These are phyloP conservation scores for Pinna nobilis DNA, from an alignment of 1,140 invertebrate species.

Conservation along the genomic window DNA sequence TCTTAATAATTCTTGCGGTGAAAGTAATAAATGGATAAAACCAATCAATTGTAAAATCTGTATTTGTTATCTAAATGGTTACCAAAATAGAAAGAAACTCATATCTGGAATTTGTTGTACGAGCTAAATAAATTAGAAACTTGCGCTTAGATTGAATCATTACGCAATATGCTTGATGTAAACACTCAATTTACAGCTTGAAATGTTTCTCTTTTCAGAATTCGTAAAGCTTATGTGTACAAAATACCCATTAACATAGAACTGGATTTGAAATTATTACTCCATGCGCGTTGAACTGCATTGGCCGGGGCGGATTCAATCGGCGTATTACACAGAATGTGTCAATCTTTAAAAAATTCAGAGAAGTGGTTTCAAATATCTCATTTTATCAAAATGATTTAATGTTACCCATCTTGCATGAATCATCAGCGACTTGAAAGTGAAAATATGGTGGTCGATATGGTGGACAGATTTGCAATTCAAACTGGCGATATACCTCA, in stretches of 20 bases:
- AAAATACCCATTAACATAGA: constrained; percentile 47
- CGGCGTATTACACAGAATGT: too few relatives aligned
- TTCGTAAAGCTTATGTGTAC: constrained; percentile 57
- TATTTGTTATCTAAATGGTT: neutral
- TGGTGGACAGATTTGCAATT: too few relatives aligned
- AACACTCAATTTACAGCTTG: neutral
- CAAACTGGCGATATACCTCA: too few relatives aligned
- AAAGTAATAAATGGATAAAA: neutral
- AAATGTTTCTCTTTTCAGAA: constrained; percentile 43
- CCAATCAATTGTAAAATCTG: neutral
- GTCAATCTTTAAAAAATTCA: too few relatives aligned
- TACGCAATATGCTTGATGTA: neutral
- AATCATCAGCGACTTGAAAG: too few relatives aligned
- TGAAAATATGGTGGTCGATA: too few relatives aligned
- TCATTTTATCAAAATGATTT: too few relatives aligned
- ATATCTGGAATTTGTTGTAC: neutral
- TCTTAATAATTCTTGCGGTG: neutral
- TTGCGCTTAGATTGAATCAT: neutral
- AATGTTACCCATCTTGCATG: too few relatives aligned
- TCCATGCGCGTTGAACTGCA: too few relatives aligned
- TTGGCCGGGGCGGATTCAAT: too few relatives aligned
- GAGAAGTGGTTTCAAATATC: too few relatives aligned
- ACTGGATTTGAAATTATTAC: too few relatives aligned
- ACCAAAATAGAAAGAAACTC: neutral
- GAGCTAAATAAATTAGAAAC: neutral